Evolutionary conservation across 2,113 vertebrate genomes (phyloP), one percentile per base, ranked within the genome.

Genomic region (Mohoua ochrocephala): DNA sequence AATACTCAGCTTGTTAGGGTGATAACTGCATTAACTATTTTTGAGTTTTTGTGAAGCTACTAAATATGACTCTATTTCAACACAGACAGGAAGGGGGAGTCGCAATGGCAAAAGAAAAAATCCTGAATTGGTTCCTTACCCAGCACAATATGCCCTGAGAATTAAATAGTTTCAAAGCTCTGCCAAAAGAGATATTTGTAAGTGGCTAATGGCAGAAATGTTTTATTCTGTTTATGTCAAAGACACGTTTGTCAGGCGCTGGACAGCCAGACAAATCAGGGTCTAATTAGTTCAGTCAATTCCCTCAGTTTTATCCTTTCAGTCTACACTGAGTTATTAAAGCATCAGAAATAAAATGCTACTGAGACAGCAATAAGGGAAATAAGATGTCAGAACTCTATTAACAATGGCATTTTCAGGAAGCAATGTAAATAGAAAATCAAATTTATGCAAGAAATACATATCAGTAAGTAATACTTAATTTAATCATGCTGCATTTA

Each of bases 221-320:
- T 75, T 94, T 96, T 95, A 80, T 96, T 81, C 95, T 94, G 86
- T 94, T 97, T 95, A 87, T 87, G 94, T 95, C 93, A 95, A 74
- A 94, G 91, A 89, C 78, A 87, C 75, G 57, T 97, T 97, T 96
- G 95, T 97, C 94, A 95, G 89, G 81, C 11, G 0, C 93, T 91
- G 94, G 95, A 97, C 96, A 95, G 94, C 84, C 79, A 97, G 95
- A 97, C 92, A 97, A 95, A 97, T 97, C 93, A 94, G 73, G 84
- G 71, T 93, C 95, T 96, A 97, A 97, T 97, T 97, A 96, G 88
- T 96, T 95, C 97, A 95, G 95, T 96, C 94, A 94, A 95, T 96
- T 97, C 75, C 68, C 75, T 88, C 91, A 90, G 68, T 94, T 96
- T 97, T 93, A 96, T 95, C 97, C 95, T 96, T 96, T 97, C 88